A percentile compares a stretch with the other conserved stretches of the same genome.
Conservation (phyloP, 2,888 invertebrate genomes). For the Schizotus pectinicornis region DNA sequence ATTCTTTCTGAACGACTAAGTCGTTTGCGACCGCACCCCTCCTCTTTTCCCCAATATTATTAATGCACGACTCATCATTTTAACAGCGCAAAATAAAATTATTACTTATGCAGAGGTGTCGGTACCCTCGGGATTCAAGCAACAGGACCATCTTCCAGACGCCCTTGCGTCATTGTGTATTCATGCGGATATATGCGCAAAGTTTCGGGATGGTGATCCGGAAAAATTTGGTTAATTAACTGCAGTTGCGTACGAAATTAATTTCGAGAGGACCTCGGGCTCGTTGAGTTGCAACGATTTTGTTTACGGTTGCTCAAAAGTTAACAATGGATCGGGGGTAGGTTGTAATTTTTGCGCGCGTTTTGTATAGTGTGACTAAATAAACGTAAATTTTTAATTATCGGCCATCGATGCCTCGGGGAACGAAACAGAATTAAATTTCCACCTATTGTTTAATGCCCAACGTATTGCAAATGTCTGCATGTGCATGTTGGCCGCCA, state of each 20-base stretch:
- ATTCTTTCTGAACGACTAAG: slow-evolving; percentile 20
- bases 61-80: slow-evolving; percentile 9
- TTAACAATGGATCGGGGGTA: slow-evolving; percentile 47
- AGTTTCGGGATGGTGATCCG: neutral
- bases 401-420: slow-evolving; percentile 53
- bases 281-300: slow-evolving; percentile 28
- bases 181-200: neutral
- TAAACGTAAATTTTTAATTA: slow-evolving; percentile 57
- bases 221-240: neutral
- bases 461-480: slow-evolving; percentile 46
- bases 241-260: neutral
- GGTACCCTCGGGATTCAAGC: slow-evolving; percentile 11
- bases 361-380: slow-evolving; percentile 49
- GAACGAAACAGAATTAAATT: slow-evolving; percentile 54
- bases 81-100: slow-evolving; percentile 24
- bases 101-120: slow-evolving; percentile 25
- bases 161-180: slow-evolving; percentile 16
- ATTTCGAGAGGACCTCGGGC: neutral
- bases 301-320: slow-evolving; percentile 40
- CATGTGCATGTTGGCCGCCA: slow-evolving; percentile 38
- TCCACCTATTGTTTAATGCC: slow-evolving; percentile 50
- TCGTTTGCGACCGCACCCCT: slow-evolving; percentile 2
- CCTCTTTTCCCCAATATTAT: neutral
- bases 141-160: slow-evolving; percentile 15
- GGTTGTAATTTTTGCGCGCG: slow-evolving; percentile 42